Conservation (phyloP, 2,888 invertebrate genomes). For the Pristionchus entomophagus region DNA sequence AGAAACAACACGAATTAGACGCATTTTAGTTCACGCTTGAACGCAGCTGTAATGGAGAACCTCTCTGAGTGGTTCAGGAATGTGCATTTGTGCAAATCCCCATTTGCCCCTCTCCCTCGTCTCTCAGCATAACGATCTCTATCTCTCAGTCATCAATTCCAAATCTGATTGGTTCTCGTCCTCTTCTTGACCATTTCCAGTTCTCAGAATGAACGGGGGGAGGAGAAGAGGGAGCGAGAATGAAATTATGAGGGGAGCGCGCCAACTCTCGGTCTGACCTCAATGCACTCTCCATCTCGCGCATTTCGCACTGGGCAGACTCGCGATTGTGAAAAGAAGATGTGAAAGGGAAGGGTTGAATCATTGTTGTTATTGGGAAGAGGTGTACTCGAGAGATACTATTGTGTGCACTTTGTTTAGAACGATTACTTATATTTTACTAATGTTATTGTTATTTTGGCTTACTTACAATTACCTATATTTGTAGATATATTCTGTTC, state of each 20-base stretch:
- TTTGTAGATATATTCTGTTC: background rate
- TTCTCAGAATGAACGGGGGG: slow-evolving; percentile 24
- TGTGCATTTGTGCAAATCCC: background rate
- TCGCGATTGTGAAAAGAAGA: too few relatives aligned
- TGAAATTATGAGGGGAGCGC: slow-evolving; percentile 31
- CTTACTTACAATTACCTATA: too few relatives aligned
- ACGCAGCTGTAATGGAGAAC: background rate
- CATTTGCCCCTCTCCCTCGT: background rate
- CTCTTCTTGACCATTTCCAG: background rate
- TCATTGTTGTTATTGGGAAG: too few relatives aligned
- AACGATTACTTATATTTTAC: too few relatives aligned
- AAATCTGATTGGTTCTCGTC: slow-evolving; percentile 33
- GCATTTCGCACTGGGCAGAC: too few relatives aligned
- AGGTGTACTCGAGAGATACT: too few relatives aligned
- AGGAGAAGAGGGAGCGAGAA: background rate
- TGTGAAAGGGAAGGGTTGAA: too few relatives aligned
- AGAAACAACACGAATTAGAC: slow-evolving; percentile 24
- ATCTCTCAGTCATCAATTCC: slow-evolving; percentile 38
- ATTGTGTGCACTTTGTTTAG: too few relatives aligned
- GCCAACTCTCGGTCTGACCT: background rate
- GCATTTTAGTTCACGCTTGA: background rate
- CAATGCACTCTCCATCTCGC: slow-evolving; percentile 6
- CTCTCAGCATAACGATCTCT: background rate
- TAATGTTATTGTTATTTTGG: too few relatives aligned
- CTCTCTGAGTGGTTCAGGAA: background rate